Conservation (phyloP, 37 sponge, comb jelly and placozoan genomes). For the Aphrocallistes beatrix region DNA sequence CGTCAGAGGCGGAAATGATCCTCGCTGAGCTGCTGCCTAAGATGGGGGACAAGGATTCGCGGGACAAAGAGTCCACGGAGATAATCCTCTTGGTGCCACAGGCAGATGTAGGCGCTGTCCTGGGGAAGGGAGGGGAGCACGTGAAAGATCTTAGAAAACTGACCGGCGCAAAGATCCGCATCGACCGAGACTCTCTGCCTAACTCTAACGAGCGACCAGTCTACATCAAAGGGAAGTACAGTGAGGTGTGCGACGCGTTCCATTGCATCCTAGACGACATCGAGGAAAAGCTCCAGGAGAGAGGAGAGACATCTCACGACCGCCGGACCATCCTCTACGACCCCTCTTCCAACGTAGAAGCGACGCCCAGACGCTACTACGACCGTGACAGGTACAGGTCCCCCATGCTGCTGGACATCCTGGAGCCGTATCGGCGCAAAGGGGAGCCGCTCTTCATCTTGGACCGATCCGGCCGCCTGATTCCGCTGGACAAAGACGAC, state of each 20-base stretch:
- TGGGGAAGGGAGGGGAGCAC: slow-evolving; percentile 6
- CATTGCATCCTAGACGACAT: not conserved
- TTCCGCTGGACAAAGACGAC: slow-evolving; percentile 6
- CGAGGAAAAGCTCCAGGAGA: not conserved
- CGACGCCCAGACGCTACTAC: not conserved
- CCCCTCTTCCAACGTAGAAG: not conserved
- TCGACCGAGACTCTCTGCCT: not conserved
- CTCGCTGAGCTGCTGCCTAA: not conserved
- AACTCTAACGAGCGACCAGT: slow-evolving; percentile 13
- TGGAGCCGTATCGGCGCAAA: slow-evolving; percentile 1
- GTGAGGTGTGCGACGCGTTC: not conserved
- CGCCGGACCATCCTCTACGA: slow-evolving; percentile 3
- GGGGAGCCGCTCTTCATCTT: slow-evolving; percentile 6
- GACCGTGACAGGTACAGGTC: not conserved
- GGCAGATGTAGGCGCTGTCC: not conserved
- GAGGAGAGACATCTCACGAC: not conserved
- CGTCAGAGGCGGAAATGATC: not conserved
- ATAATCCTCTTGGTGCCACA: not conserved
- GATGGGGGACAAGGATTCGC: not conserved
- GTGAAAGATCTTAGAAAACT: not conserved
- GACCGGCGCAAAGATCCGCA: slow-evolving; percentile 1
- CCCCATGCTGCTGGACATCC: not conserved
- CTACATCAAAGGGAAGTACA: not conserved
- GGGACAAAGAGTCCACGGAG: not conserved
- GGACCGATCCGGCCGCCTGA: slow-evolving; percentile 1